Percentiles rank a stretch among this genome's conserved stretches.
Conservation (phyloP, 2,797 vertebrate genomes). For the Columba guinea region DNA sequence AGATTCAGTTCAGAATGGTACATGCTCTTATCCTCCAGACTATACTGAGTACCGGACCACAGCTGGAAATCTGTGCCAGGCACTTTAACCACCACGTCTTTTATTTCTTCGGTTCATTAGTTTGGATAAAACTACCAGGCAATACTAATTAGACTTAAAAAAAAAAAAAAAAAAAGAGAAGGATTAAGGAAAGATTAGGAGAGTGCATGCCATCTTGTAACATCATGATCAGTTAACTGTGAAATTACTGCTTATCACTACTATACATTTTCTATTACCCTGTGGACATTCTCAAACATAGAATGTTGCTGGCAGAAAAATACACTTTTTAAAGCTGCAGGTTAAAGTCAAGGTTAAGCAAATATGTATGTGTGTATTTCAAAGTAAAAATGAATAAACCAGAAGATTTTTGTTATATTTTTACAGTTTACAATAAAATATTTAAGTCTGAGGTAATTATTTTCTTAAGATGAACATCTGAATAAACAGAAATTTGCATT, state of each 20-base stretch:
- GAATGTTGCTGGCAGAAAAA: neutral
- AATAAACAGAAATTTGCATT: neutral
- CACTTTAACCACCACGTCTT: neutral
- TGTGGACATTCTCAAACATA: slow-evolving; percentile 33
- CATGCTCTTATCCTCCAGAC: neutral
- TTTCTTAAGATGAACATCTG: neutral
- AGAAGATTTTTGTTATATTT: neutral
- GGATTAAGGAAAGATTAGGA: slow-evolving; percentile 28
- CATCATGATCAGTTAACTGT: slow-evolving; percentile 49
- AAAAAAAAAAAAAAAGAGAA: neutral
- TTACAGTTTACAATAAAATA: neutral
- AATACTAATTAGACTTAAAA: slow-evolving; percentile 13
- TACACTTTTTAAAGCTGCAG: neutral
- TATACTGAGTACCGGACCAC: neutral
- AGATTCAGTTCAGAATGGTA: neutral
- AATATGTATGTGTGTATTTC: neutral
- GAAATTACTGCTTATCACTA: slow-evolving; percentile 64
- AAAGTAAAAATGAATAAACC: neutral
- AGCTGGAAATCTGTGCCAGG: neutral
- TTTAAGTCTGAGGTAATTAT: neutral
- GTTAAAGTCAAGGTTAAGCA: slow-evolving; percentile 7
- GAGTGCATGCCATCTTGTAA: slow-evolving; percentile 13
- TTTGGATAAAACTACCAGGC: neutral
- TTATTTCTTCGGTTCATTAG: slow-evolving; percentile 27
- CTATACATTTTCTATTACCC: slow-evolving; percentile 62